Evolutionary conservation across 1,140 invertebrate genomes (phyloP).

Genomic region (Rhizoglyphus robini): DNA sequence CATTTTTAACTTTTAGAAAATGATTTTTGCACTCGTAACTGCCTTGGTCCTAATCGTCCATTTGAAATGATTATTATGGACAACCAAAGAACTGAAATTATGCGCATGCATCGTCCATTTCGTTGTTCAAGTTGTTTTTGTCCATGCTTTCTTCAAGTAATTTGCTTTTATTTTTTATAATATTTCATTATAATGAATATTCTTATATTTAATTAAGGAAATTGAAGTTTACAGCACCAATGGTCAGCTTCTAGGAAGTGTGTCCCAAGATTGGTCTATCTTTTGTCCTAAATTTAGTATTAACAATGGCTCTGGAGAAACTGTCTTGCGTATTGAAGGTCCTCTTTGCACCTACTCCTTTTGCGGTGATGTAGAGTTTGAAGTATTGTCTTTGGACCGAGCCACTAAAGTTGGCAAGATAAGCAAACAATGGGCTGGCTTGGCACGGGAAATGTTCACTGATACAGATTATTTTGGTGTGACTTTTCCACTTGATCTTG

Average conservation of each 20-base stretch:
- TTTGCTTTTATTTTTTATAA: background rate
- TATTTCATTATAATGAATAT: slow-evolving; percentile 2
- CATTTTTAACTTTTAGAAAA: slow-evolving; percentile 11
- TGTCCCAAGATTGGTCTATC: slow-evolving; percentile 72
- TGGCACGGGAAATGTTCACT: slow-evolving; percentile 53
- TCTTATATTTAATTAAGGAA: slow-evolving; percentile 33
- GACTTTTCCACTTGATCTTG: slow-evolving; percentile 59
- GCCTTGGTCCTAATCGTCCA: slow-evolving; percentile 52
- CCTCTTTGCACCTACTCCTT: slow-evolving; percentile 63
- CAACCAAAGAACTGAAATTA: slow-evolving; percentile 58
- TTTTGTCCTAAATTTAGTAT: slow-evolving; percentile 62
- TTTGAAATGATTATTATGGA: slow-evolving; percentile 78
- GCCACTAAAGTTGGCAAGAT: slow-evolving; percentile 49
- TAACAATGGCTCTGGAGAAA: slow-evolving; percentile 56
- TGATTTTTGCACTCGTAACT: slow-evolving; percentile 58
- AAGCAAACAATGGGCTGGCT: slow-evolving; percentile 57
- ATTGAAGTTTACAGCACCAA: slow-evolving; percentile 50
- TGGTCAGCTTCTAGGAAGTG: slow-evolving; percentile 54
- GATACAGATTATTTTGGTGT: slow-evolving; percentile 63
- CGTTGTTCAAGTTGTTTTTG: slow-evolving; percentile 62
- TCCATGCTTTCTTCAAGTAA: slow-evolving; percentile 67
- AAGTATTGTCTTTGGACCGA: slow-evolving; percentile 32
- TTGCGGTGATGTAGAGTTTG: slow-evolving; percentile 61
- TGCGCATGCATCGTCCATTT: slow-evolving; percentile 49
- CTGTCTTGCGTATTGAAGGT: slow-evolving; percentile 64